These are phyloP conservation scores for Brachionus rubens DNA, from an alignment of 1,140 invertebrate species.

Conservation along the genomic window DNA sequence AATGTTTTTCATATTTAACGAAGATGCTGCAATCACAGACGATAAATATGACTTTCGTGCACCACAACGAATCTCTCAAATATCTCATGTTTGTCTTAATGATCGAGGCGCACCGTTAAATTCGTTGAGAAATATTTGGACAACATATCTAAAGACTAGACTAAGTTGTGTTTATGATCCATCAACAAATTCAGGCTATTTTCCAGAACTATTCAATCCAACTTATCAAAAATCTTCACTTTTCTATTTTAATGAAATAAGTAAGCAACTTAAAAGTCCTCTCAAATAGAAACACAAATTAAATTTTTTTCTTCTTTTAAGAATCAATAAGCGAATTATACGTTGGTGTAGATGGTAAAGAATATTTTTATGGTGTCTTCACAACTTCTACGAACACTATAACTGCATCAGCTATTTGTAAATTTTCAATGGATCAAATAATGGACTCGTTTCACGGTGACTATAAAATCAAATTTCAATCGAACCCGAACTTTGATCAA, in stretches of 20 bases:
- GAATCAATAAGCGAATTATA: constrained; percentile 6
- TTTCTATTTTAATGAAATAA: constrained; percentile 39
- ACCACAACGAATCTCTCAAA: background rate
- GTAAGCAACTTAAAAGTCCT: background rate
- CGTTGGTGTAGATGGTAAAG: background rate
- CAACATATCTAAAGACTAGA: constrained; percentile 21
- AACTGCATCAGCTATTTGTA: constrained; percentile 31
- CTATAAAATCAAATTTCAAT: background rate
- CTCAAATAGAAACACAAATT: background rate
- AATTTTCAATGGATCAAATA: constrained; percentile 33
- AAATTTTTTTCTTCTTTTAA: background rate
- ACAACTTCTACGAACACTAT: background rate
- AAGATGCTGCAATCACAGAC: background rate
- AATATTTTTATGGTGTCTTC: constrained; percentile 43
- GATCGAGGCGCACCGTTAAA: constrained; percentile 27
- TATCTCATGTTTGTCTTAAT: constrained; percentile 28
- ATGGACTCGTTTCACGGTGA: constrained; percentile 44
- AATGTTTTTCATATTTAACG: constrained; percentile 26
- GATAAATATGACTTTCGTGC: background rate
- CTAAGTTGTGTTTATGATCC: constrained; percentile 15
- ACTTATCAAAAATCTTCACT: background rate
- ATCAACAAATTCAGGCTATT: background rate
- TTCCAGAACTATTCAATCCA: background rate
- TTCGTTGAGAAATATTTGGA: constrained; percentile 41
- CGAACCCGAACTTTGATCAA: background rate